A percentile compares a stretch with the other conserved stretches of the same genome.
Evolutionary conservation across 2,113 vertebrate species (phyloP).

Genomic region (Marmota flaviventris): DNA sequence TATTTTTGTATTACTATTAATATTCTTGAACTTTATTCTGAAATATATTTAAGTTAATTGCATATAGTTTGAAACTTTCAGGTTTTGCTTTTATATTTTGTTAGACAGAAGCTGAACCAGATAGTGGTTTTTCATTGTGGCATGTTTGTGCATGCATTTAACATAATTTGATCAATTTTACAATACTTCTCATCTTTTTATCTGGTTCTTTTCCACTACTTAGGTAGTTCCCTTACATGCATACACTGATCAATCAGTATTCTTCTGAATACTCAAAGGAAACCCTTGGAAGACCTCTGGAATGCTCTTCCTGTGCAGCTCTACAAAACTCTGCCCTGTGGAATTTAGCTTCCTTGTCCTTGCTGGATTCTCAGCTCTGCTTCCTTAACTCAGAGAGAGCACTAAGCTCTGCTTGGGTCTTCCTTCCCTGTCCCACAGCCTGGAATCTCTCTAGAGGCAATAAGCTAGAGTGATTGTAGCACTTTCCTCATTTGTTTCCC

Average conservation of each 20-base stretch:
- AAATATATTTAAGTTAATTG: not conserved
- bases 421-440: not conserved
- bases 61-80: conserved; percentile 12
- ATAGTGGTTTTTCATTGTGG: not conserved
- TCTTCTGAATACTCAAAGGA: not conserved
- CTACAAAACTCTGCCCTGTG: not conserved
- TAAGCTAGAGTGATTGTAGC: not conserved
- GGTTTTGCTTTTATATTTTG: conserved; percentile 19
- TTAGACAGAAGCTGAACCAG: not conserved
- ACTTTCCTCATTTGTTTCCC: not conserved
- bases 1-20: conserved; percentile 27
- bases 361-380: not conserved
- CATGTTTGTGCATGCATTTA: not conserved
- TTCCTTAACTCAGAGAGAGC: not conserved
- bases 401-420: not conserved
- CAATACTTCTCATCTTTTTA: not conserved
- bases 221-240: not conserved
- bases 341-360: not conserved
- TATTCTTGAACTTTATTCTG: conserved; percentile 1
- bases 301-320: not conserved
- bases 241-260: not conserved
- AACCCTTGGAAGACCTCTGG: not conserved
- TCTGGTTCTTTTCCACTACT: not conserved
- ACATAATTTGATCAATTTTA: not conserved
- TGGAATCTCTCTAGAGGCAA: not conserved